Percentiles rank a stretch among this genome's conserved stretches.
Conservation (phyloP, 2,888 invertebrate genomes). For the Drosophila cognata region DNA sequence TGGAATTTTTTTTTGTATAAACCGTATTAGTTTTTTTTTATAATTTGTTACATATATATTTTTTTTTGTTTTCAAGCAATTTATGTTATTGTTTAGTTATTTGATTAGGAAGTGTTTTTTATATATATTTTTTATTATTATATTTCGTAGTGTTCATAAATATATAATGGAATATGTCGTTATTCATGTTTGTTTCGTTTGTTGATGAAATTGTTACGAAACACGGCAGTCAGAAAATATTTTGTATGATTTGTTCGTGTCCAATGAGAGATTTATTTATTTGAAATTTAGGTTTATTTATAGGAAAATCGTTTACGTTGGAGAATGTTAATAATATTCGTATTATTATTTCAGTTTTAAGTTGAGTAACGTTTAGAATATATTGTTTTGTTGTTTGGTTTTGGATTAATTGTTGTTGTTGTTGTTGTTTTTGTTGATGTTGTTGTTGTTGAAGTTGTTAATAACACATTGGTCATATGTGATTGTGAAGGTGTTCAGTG, state of each 20-base stretch:
- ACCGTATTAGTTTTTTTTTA: constrained; percentile 36
- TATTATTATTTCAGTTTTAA: constrained; percentile 14
- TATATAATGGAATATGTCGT: constrained; percentile 19
- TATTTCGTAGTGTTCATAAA: constrained; percentile 5
- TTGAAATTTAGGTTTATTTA: constrained; percentile 37
- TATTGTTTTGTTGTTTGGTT: constrained; percentile 15
- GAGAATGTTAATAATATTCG: constrained; percentile 22
- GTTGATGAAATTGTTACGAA: constrained; percentile 13
- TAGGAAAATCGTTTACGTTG: constrained; percentile 27
- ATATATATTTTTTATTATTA: not conserved
- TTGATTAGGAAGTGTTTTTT: constrained; percentile 14
- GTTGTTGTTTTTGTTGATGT: constrained; percentile 8
- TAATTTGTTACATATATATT: constrained; percentile 1
- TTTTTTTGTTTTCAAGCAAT: constrained; percentile 29
- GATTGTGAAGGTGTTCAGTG: constrained; percentile 26
- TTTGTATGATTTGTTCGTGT: constrained; percentile 24
- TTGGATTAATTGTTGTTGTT: constrained; percentile 12
- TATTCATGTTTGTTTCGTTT: constrained; percentile 29
- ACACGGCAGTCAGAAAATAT: constrained; percentile 27
- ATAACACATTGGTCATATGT: constrained; percentile 25
- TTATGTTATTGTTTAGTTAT: constrained; percentile 41
- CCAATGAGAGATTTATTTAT: constrained; percentile 27
- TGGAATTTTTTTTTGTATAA: constrained; percentile 42
- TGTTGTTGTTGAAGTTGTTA: constrained; percentile 21
- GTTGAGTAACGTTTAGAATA: constrained; percentile 12